Evolutionary conservation across 2,113 vertebrate species (phyloP).

Genomic region (Upupa epops): DNA sequence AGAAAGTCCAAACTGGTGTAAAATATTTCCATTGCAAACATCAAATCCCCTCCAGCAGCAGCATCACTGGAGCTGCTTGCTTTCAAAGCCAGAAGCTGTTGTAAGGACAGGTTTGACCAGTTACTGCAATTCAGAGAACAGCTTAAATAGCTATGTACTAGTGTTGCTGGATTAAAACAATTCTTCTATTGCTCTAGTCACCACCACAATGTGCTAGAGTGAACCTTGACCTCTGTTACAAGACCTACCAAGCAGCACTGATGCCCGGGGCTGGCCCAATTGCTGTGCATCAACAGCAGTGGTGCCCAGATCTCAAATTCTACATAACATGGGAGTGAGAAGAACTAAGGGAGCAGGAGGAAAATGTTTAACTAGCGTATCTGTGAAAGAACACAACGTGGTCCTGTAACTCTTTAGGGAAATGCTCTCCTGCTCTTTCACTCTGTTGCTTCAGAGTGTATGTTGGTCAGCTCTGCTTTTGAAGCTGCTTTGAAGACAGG

Average conservation of each 20-base stretch:
- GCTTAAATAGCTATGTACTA: conserved; percentile 7
- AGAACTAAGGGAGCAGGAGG: neutral
- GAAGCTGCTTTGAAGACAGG: neutral
- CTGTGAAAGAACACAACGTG: neutral
- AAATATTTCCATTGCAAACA: conserved; percentile 5
- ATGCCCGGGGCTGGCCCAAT: neutral
- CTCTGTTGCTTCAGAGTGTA: neutral
- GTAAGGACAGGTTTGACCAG: conserved; percentile 38
- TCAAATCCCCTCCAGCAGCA: neutral
- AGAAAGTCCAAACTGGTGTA: neutral
- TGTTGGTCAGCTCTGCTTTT: neutral
- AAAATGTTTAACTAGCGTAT: neutral
- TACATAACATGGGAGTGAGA: neutral
- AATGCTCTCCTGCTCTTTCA: neutral
- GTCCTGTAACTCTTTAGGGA: neutral
- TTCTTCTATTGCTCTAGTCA: neutral
- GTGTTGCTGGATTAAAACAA: neutral
- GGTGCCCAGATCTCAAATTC: neutral
- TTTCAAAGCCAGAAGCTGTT: neutral
- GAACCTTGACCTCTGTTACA: neutral
- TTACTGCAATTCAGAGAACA: conserved; percentile 2
- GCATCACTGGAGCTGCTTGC: neutral
- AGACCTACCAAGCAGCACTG: neutral
- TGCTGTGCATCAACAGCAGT: neutral
- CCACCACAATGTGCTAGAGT: neutral